phyloP scores from a whole-genome alignment of 30 jellyfish, hydroid and myxozoan species.

The Hydra vulgaris region DNA sequence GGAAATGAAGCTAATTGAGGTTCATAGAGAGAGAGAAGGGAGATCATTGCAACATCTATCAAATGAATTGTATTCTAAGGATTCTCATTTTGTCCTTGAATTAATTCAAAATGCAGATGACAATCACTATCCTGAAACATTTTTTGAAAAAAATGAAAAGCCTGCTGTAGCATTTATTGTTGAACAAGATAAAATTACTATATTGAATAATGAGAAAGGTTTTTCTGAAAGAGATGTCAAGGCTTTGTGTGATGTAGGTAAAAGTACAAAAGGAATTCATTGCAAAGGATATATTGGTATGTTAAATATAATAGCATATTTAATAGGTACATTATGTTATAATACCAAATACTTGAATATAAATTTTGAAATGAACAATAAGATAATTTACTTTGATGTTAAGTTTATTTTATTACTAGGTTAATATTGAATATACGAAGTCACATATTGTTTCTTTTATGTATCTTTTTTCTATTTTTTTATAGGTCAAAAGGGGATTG shows the following conservation, averaged over 20 bases:
- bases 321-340: too few relatives aligned
- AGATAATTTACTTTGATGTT: too few relatives aligned
- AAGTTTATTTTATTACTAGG: too few relatives aligned
- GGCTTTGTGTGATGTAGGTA: slow-evolving; percentile 88
- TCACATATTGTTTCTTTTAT: too few relatives aligned
- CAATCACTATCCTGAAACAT: slow-evolving; percentile 45
- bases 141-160: slow-evolving; percentile 31
- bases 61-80: slow-evolving; percentile 68
- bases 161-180: slow-evolving; percentile 80
- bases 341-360: too few relatives aligned
- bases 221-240: slow-evolving; percentile 42
- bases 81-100: slow-evolving; percentile 84
- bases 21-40: slow-evolving; percentile 55
- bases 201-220: slow-evolving; percentile 71
- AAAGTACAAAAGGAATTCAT: slow-evolving; percentile 82
- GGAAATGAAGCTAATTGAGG: slow-evolving; percentile 23
- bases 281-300: slow-evolving; percentile 81
- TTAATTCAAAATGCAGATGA: slow-evolving; percentile 90
- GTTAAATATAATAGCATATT: too few relatives aligned
- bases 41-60: slow-evolving; percentile 67
- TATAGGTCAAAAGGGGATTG: too few relatives aligned
- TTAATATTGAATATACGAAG: too few relatives aligned
- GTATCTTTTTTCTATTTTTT: too few relatives aligned
- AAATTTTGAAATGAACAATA: too few relatives aligned
- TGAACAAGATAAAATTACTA: slow-evolving; percentile 30